Evolutionary conservation across 2,797 vertebrate genomes (phyloP), one percentile per base, ranked within the genome.

Genomic region (Allobates femoralis): DNA sequence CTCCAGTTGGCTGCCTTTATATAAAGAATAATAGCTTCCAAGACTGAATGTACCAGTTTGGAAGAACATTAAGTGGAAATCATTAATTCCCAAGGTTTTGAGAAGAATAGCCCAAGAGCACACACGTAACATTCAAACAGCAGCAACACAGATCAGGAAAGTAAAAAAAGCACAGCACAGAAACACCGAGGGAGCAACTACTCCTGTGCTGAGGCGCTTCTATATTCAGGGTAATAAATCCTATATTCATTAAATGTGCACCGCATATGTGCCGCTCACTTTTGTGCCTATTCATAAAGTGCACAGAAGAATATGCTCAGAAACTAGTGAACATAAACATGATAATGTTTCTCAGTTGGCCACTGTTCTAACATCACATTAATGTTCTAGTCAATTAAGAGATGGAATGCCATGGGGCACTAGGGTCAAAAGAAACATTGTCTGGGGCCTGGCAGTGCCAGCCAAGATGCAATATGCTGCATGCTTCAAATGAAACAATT

Each of bases 1-100:
- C 60, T 81, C 23, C 71, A 69, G 46, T 88, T 85, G 78, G 78
- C 87, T 88, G 83, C 69, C 83, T 85, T 81, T 88, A 76, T 85
- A 88, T 62, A 71, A 88, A 81, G 87, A 88, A 88, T 85, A 88
- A 88, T 85, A 88, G 87, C 87, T 85, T 81, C 79, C 58, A 81
- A 88, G 58, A 76, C 71, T 66, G 82, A 88, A 74, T 76, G 87
- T 69, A 88, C 78, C 71, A 81, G 83, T 88, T 88, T 85, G 83
- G 87, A 75, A 85, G 87, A 88, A 88, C 87, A 88, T 88, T 88
- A 88, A 81, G 87, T 81, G 62, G 87, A 85, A 88, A 88, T 88
- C 87, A 88, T 88, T 88, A 88, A 88, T 77, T 88, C 83, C 87
- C 87, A 85, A 85, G 83, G 87, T 81, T 88, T 88, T 76, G 32